Evolutionary conservation across 2,113 vertebrate species (phyloP), one percentile per base, ranked within the genome.

Genomic region (Natator depressus): DNA sequence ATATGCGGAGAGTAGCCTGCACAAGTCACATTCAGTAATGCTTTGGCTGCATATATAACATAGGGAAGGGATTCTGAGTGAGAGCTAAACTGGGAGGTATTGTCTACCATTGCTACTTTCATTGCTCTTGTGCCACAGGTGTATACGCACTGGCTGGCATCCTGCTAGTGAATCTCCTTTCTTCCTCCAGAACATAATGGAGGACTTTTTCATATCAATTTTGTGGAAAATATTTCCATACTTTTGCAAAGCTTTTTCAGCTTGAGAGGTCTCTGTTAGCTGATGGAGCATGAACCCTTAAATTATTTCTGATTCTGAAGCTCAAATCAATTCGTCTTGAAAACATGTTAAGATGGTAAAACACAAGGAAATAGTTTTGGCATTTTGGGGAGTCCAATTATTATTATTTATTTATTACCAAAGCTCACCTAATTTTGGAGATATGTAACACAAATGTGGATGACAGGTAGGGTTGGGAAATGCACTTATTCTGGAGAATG

Each of bases 371-470:
- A 72, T 2, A 27, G 5, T 25, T 82, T 80, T 65, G 35, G 1
- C 51, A 17, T 50, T 49, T 59, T 38, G 29, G 53, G 2, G 8
- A 38, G 91, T 91, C 24, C 42, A 62, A 0, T 69, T 79, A 31
- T 69, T 93, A 53, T 80, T 59, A 89, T 82, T 88, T 93, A 50
- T 76, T 82, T 62, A 88, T 84, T 88, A 24, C 20, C 65, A 38
- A 92, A 57, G 6, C 16, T 46, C 42, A 1, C 54, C 1, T 25
- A 5, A 49, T 80, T 91, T 84, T 78, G 65, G 46, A 65, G 46
- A 31, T 86, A 5, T 1, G 0, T 46, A 55, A 51, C 19, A 57
- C 49, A 89, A n/a, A 35, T 1, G 1, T 3, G 10, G 27, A 55
- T 50, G 47, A 65, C 24, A 75, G 19, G 47, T 20, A 93, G 38